phyloP scores from a whole-genome alignment of 2,113 vertebrate species.

The Oreochromis tanganicae region DNA sequence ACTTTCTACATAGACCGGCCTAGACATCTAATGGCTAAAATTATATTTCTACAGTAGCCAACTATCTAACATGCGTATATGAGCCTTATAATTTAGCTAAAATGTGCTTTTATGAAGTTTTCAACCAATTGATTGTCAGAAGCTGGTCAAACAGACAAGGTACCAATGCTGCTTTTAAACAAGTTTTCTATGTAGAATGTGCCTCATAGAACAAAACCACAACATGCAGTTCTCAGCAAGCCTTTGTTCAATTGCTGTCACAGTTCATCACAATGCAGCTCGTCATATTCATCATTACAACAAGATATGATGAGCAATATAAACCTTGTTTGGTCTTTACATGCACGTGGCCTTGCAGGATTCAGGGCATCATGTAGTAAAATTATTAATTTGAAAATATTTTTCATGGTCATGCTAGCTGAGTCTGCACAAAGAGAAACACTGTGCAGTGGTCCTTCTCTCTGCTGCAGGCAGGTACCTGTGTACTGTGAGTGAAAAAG shows the following conservation, averaged over 20 bases:
- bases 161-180: neutral
- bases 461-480: slow-evolving; percentile 4
- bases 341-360: neutral
- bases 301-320: neutral
- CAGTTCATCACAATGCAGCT: neutral
- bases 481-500: neutral
- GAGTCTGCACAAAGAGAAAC: neutral
- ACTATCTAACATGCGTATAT: neutral
- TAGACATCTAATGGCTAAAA: neutral
- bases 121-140: neutral
- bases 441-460: neutral
- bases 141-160: neutral
- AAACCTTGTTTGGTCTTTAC: neutral
- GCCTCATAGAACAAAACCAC: neutral
- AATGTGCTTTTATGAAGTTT: neutral
- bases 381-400: neutral
- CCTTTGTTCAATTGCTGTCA: neutral
- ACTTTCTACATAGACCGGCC: neutral
- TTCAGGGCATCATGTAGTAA: neutral
- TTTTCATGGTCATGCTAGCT: neutral
- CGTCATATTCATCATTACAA: neutral
- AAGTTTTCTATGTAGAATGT: neutral
- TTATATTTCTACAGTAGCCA: neutral
- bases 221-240: neutral
- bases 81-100: neutral